Percentiles rank a stretch among this genome's conserved stretches.
These are phyloP conservation scores for Sciurus vulgaris DNA, from an alignment of 2,797 vertebrate genomes.

Conservation along the genomic window DNA sequence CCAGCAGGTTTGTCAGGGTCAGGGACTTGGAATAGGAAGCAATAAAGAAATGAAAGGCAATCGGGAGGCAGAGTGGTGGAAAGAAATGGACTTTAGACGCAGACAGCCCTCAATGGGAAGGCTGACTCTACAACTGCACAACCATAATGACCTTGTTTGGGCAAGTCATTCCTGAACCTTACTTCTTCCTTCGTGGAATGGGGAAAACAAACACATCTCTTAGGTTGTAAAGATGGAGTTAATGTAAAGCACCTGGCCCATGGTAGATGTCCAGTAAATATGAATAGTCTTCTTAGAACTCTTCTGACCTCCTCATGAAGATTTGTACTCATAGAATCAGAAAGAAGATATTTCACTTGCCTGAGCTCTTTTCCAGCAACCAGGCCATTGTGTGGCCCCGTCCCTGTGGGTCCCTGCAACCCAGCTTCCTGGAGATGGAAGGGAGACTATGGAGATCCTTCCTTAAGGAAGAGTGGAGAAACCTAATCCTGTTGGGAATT, in stretches of 20 bases:
- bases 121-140: rapidly evolving
- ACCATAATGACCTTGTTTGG: background rate
- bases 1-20: background rate
- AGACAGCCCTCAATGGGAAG: background rate
- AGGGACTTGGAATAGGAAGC: background rate
- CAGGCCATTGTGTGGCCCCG: background rate
- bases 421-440: background rate
- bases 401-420: background rate
- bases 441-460: background rate
- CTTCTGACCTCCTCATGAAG: background rate
- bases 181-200: background rate
- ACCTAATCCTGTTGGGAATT: background rate
- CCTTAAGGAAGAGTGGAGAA: background rate
- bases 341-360: background rate
- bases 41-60: background rate
- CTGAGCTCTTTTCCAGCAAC: background rate
- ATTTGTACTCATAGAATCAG: background rate
- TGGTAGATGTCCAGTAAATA: background rate
- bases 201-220: background rate
- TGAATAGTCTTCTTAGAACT: background rate
- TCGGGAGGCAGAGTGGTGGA: background rate
- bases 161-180: background rate
- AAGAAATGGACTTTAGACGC: constrained; percentile 8
- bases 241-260: background rate
- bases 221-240: background rate